phyloP scores from a whole-genome alignment of 2,888 invertebrate genomes.

The Agapetus fuscipes region DNA sequence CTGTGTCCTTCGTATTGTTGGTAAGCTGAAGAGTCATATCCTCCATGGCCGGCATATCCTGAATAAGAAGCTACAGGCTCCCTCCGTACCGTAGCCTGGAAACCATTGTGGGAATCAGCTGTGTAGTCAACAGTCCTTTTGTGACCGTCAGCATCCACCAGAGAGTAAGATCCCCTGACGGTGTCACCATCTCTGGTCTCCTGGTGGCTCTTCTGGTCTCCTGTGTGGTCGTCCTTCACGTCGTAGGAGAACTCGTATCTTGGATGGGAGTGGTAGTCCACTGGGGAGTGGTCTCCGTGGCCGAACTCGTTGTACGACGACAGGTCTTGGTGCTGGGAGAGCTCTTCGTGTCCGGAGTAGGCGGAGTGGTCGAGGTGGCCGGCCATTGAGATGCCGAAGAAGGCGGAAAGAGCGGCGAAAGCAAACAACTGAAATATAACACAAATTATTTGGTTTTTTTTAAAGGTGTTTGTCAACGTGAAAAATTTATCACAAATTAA shows the following conservation, averaged over 20 bases:
- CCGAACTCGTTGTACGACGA: conserved; percentile 14
- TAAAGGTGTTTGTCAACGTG: no score
- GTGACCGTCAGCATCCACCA: conserved; percentile 20
- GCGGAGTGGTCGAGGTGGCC: conserved; percentile 3
- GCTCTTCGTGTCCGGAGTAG: conserved; percentile 1
- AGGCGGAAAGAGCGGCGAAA: conserved; percentile 10
- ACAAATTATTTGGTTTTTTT: no score
- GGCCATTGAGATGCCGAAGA: not conserved
- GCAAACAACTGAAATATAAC: conserved; percentile 15
- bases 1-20: conserved; percentile 10
- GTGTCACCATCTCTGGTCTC: conserved; percentile 17
- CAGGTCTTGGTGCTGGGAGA: conserved; percentile 2
- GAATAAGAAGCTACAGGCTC: conserved; percentile 10
- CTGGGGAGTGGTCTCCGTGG: conserved; percentile 16
- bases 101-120: conserved; percentile 18
- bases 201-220: conserved; percentile 18
- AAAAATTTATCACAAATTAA: no score
- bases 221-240: conserved; percentile 20
- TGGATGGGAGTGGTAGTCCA: conserved; percentile 20
- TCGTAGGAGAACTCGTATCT: conserved; percentile 19
- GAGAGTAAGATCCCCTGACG: conserved; percentile 15
- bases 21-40: conserved; percentile 5
- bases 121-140: conserved; percentile 20
- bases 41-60: conserved; percentile 1
- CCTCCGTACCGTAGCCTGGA: conserved; percentile 17